These are phyloP conservation scores for Paradisaea rubra DNA, from an alignment of 2,113 vertebrate genomes.

Conservation along the genomic window DNA sequence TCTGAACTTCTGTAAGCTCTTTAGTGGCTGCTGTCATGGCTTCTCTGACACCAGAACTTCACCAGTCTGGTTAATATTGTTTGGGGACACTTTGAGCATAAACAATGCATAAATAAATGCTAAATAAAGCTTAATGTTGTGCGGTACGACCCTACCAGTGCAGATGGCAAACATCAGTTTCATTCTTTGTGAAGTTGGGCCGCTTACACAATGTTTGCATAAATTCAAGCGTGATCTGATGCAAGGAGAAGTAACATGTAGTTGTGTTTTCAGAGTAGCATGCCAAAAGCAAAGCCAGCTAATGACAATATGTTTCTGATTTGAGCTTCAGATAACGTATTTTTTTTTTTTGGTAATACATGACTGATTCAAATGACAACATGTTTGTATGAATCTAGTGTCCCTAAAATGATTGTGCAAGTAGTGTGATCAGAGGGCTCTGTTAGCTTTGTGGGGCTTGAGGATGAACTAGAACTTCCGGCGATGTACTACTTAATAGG, in stretches of 20 bases:
- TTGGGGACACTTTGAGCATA: background rate
- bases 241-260: background rate
- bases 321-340: background rate
- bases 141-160: background rate
- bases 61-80: background rate
- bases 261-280: background rate
- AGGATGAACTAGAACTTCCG: background rate
- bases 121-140: background rate
- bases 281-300: background rate
- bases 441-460: background rate
- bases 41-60: background rate
- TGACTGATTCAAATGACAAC: background rate
- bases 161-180: slow-evolving; percentile 12
- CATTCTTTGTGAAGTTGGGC: background rate
- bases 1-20: background rate
- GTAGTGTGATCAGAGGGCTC: background rate
- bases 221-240: background rate
- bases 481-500: background rate
- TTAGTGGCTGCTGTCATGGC: background rate
- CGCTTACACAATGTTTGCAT: background rate
- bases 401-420: background rate
- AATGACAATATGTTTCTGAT: background rate
- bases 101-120: too few relatives aligned
- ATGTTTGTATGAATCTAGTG: background rate
- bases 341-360: background rate